phyloP scores from a whole-genome alignment of 2,113 vertebrate species.

The Eira barbara region DNA sequence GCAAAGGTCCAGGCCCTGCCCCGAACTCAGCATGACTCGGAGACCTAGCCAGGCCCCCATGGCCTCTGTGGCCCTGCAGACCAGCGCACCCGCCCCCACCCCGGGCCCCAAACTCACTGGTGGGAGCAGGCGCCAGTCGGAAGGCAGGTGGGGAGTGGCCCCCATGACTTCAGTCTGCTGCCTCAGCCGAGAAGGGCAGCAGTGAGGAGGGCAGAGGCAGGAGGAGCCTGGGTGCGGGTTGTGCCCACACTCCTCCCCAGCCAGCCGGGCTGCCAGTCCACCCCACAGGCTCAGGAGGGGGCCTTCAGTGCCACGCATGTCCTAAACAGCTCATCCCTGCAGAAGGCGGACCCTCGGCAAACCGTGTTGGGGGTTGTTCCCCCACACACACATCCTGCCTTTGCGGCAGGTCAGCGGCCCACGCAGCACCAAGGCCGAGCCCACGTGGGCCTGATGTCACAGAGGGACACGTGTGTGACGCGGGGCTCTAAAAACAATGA shows the following conservation, averaged over 20 bases:
- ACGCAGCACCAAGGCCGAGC: fast-evolving
- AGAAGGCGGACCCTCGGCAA: not conserved
- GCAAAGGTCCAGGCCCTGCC: not conserved
- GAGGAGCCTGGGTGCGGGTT: not conserved
- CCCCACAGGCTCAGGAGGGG: not conserved
- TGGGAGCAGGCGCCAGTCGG: not conserved
- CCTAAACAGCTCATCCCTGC: too few species aligned
- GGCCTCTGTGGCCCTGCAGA: not conserved
- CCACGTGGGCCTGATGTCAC: not conserved
- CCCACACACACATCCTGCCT: fast-evolving
- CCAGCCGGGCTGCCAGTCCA: too few species aligned
- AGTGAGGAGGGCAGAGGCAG: not conserved
- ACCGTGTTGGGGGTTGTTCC: not conserved
- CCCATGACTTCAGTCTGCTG: not conserved
- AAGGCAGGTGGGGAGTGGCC: not conserved
- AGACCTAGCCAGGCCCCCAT: not conserved
- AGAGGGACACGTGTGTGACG: not conserved
- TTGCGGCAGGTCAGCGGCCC: not conserved
- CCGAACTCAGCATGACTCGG: not conserved
- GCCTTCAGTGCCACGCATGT: not conserved
- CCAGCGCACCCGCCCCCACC: too few species aligned
- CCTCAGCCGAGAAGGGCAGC: not conserved
- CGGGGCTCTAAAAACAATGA: not conserved
- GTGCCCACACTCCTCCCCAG: not conserved
- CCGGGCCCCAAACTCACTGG: not conserved